Evolutionary conservation across 2,888 invertebrate genomes (phyloP), one percentile per base, ranked within the genome.

Genomic region (Germaria angustata): DNA sequence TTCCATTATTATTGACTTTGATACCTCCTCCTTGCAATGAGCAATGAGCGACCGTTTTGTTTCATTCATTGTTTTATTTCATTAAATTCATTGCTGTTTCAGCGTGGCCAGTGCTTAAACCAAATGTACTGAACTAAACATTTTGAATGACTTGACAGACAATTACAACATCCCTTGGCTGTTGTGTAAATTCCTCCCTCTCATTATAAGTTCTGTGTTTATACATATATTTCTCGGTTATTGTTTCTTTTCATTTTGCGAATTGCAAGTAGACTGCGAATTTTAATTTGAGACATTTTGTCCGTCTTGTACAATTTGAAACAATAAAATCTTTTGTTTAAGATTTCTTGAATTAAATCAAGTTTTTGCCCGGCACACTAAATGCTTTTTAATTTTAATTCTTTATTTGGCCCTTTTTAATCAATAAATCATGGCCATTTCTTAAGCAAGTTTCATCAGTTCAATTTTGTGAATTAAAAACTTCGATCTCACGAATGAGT

Each of bases 1-100:
- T 66, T 69, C 61, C 69, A 77, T 79, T 41, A 79, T 69, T 65
- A 72, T 72, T 80, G 79, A 80, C 79, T 80, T 80, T 73, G 66
- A 66, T 66, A 73, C 66, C 66, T 59, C 79, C 72, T 73, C 36
- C n/a, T 51, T 51, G n/a, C 9, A 76, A 46, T n/a, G n/a, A n/a
- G n/a, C 51, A 44, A 22, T 39, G 17, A 57, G 28, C 20, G 41
- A 51, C 41, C 32, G 51, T 77, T 77, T 75, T 68, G 51, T 72
- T 79, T 65, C 34, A 49, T 57, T 66, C 41, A 77, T 44, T 80
- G 69, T 65, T 71, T 76, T 53, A 81, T 81, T 59, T 65, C 59
- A 81, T 81, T 81, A 71, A 81, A 81, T 39, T 81, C 59, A 71
- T 76, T 71, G 71, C 69, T 53, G 20, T 66, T 59, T 80, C 17